phyloP scores from a whole-genome alignment of 2,113 vertebrate genomes.

The Mesembrinibis cayennensis region DNA sequence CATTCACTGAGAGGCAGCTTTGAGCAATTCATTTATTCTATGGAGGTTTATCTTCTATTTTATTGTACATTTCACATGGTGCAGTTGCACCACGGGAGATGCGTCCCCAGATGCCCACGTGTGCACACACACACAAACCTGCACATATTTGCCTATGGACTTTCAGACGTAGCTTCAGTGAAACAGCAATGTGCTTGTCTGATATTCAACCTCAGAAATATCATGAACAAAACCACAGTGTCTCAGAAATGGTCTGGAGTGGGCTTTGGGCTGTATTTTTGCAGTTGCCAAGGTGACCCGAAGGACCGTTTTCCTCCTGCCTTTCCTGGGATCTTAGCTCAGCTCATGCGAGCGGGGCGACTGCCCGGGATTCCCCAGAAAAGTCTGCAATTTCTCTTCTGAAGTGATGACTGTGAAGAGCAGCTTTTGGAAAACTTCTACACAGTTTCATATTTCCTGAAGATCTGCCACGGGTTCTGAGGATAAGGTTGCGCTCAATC shows the following conservation, averaged over 20 bases:
- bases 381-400: rapidly evolving
- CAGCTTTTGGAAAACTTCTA: not conserved
- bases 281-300: not conserved
- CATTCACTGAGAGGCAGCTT: not conserved
- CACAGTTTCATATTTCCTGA: rapidly evolving
- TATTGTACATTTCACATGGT: not conserved
- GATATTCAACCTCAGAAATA: not conserved
- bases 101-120: not conserved
- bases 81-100: not conserved
- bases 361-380: not conserved
- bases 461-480: rapidly evolving
- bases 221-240: rapidly evolving
- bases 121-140: not conserved
- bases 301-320: rapidly evolving
- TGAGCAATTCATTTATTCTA: not conserved
- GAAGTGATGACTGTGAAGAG: rapidly evolving
- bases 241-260: not conserved
- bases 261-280: not conserved
- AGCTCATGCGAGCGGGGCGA: not conserved
- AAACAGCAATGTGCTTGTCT: rapidly evolving
- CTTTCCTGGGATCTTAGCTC: not conserved
- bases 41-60: not conserved
- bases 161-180: not conserved
- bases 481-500: rapidly evolving
- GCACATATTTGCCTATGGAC: rapidly evolving